A percentile compares a stretch with the other conserved stretches of the same genome.
Conservation (phyloP, 2,113 vertebrate genomes). For the Hippocampus zosterae region DNA sequence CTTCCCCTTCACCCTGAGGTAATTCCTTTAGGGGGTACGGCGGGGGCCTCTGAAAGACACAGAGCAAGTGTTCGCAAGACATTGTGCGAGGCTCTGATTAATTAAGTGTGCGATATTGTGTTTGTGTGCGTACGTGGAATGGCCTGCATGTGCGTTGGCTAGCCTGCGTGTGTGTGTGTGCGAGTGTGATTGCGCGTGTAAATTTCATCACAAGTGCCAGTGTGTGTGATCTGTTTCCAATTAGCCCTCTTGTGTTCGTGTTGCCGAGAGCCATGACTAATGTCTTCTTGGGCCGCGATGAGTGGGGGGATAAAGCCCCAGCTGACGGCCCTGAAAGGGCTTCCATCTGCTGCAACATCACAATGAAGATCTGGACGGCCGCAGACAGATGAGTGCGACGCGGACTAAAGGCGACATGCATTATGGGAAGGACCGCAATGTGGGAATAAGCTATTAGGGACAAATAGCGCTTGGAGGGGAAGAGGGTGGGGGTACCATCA, state of each 20-base stretch:
- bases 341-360: constrained; percentile 61
- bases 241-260: constrained; percentile 56
- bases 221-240: constrained; percentile 62
- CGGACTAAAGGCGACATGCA: constrained; percentile 31
- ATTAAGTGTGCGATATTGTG: constrained; percentile 54
- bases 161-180: constrained; percentile 15
- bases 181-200: constrained; percentile 43
- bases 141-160: constrained; percentile 22
- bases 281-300: constrained; percentile 45
- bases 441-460: constrained; percentile 48
- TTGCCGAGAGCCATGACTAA: constrained; percentile 64
- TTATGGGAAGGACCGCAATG: constrained; percentile 32
- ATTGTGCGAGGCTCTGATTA: constrained; percentile 51
- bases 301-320: constrained; percentile 25
- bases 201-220: constrained; percentile 55
- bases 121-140: constrained; percentile 22
- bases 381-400: constrained; percentile 38
- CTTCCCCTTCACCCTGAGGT: constrained; percentile 59
- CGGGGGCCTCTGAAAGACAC: constrained; percentile 52
- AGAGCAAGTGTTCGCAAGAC: constrained; percentile 52
- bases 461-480: constrained; percentile 29
- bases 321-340: constrained; percentile 60
- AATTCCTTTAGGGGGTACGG: constrained; percentile 48
- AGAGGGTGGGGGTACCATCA: background rate
- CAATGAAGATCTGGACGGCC: constrained; percentile 48